phyloP scores from a whole-genome alignment of 1,140 invertebrate genomes.

The Pinna nobilis region DNA sequence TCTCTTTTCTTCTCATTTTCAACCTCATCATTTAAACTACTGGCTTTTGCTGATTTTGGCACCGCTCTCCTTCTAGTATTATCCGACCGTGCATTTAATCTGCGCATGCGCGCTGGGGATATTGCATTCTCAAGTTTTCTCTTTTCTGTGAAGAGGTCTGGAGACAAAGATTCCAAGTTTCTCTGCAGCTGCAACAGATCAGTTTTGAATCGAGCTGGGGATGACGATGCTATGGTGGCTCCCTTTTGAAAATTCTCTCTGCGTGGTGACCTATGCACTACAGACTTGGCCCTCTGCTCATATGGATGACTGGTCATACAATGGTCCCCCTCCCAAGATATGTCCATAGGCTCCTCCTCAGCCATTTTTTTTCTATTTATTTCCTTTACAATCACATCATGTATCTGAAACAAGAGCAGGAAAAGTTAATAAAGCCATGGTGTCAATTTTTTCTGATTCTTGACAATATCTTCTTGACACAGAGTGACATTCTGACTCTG shows the following conservation, averaged over 20 bases:
- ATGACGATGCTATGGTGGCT: constrained; percentile 18
- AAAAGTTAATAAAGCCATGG: too few relatives aligned
- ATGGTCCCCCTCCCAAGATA: constrained; percentile 35
- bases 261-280: not conserved
- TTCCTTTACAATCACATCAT: too few relatives aligned
- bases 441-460: too few relatives aligned
- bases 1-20: not conserved
- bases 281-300: not conserved
- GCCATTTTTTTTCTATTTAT: too few relatives aligned
- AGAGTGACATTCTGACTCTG: too few relatives aligned
- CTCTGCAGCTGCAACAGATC: not conserved
- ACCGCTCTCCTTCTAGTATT: too few relatives aligned
- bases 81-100: too few relatives aligned
- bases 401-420: too few relatives aligned
- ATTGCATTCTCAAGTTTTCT: not conserved
- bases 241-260: not conserved
- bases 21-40: not conserved
- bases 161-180: constrained; percentile 1
- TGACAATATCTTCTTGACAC: too few relatives aligned
- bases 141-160: not conserved
- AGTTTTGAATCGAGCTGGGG: not conserved
- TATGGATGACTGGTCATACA: not conserved
- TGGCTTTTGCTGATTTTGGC: not conserved
- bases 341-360: constrained; percentile 45
- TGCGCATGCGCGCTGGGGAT: too few relatives aligned